phyloP scores from a whole-genome alignment of 2,797 vertebrate genomes.

The Acrossocheilus wenchowensis region DNA sequence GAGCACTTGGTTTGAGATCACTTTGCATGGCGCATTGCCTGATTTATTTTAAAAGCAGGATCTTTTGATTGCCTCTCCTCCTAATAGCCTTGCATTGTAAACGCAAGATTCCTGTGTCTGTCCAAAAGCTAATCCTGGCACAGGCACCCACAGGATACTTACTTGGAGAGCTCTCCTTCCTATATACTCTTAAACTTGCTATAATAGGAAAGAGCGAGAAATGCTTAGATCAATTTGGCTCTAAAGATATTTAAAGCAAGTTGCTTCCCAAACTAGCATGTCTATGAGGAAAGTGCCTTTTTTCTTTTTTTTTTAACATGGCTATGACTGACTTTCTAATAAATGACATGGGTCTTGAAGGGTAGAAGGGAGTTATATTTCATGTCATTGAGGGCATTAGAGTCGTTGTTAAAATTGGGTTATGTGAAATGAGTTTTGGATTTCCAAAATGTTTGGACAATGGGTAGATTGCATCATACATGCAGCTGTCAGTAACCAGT shows the following conservation, averaged over 20 bases:
- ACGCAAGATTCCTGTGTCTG: not conserved
- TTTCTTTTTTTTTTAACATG: too few relatives aligned
- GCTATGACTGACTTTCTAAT: not conserved
- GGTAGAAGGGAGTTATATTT: not conserved
- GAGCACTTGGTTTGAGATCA: slow-evolving; percentile 10
- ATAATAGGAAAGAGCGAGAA: not conserved
- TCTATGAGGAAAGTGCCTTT: not conserved
- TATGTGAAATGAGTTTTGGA: not conserved
- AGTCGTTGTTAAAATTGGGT: not conserved
- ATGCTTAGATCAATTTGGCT: not conserved
- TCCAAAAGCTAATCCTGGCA: not conserved
- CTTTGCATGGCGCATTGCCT: slow-evolving; percentile 2
- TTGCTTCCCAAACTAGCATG: not conserved
- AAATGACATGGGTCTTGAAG: not conserved
- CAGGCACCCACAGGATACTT: not conserved
- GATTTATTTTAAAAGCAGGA: slow-evolving; percentile 35
- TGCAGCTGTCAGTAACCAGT: not conserved
- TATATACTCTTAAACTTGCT: not conserved
- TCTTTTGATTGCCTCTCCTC: slow-evolving; percentile 19
- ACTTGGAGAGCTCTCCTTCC: not conserved
- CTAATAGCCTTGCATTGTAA: not conserved
- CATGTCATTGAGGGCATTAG: not conserved
- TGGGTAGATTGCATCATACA: not conserved
- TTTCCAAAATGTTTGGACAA: not conserved
- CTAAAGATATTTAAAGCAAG: not conserved